Base-by-base conservation (phyloP, 2,888 invertebrate species). In the Girardia tigrina region DNA sequence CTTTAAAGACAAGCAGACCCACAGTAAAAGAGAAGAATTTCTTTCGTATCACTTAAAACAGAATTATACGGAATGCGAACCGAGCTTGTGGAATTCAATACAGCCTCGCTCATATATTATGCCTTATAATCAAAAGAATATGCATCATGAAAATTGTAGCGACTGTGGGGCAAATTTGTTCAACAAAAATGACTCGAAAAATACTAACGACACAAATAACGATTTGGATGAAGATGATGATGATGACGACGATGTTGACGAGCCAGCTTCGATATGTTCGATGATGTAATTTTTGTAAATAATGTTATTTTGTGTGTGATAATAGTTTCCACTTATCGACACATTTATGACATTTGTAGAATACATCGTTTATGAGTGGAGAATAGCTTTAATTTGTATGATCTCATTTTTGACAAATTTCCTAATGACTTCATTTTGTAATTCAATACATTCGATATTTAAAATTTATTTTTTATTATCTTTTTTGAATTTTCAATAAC, bases 191-290 rank as follows among this genome's bases (percentile, higher is more conserved):
- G 56, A 56, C n/a, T n/a, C n/a, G n/a, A 56, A n/a, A 4, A 56
- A 56, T 56, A 16, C 4, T 56, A n/a, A 56, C 1, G 14, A 56
- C 26, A 42, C 4, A n/a, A 69, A 74, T 8, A 36, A 28, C n/a
- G 69, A 23, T 69, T n/a, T 16, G 2, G 27, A 27, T 23, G 36
- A 29, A 16, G 74, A 74, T 14, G 74, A 74, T 20, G 74, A 42
- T 27, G 72, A 42, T 26, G 73, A 72, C n/a, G 74, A 74, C 14
- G 26, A 26, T 8, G 74, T 23, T 1, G 42, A 26, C 23, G 74
- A 56, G 28, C 56, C 56, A 56, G 56, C 56, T 4, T 56, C 56
- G n/a, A 56, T 56, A 20, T 56, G 56, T 56, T n/a, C n/a, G n/a
- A n/a, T n/a, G n/a, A n/a, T n/a, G n/a, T n/a, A n/a, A n/a, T n/a